Evolutionary conservation across 23 tunicate genomes (phyloP).

Genomic region (Oikopleura vanhoeffeni): DNA sequence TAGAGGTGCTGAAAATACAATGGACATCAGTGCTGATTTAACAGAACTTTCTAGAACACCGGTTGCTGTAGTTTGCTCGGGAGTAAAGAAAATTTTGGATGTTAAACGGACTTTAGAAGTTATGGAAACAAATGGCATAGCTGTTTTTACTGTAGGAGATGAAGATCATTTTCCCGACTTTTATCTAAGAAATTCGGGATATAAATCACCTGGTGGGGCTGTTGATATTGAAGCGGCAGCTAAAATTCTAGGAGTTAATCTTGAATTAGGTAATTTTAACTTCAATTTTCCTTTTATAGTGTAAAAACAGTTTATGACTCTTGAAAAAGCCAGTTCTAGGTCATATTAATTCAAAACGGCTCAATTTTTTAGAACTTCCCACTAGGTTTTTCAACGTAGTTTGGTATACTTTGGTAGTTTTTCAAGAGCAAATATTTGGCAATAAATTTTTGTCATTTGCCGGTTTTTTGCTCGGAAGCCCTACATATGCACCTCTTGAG

Average conservation of each 20-base stretch:
- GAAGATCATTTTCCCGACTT: slow-evolving; percentile 50
- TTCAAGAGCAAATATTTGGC: too few relatives aligned
- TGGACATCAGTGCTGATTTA: slow-evolving; percentile 70
- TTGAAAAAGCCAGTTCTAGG: too few relatives aligned
- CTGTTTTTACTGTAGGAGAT: slow-evolving; percentile 50
- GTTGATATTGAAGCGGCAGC: slow-evolving; percentile 24
- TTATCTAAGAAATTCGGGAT: slow-evolving; percentile 40
- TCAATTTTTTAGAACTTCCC: too few relatives aligned
- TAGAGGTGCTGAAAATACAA: slow-evolving; percentile 35
- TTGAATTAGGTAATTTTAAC: too few relatives aligned
- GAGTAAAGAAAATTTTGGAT: slow-evolving; percentile 74
- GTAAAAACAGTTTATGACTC: too few relatives aligned
- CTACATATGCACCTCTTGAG: too few relatives aligned
- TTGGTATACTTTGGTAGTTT: too few relatives aligned
- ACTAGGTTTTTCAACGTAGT: too few relatives aligned
- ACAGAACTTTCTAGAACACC: slow-evolving; percentile 66
- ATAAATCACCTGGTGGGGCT: slow-evolving; percentile 30
- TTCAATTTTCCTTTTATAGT: too few relatives aligned
- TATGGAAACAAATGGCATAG: slow-evolving; percentile 79
- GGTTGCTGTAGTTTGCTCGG: slow-evolving; percentile 66
- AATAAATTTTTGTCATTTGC: too few relatives aligned
- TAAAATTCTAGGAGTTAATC: slow-evolving; percentile 20
- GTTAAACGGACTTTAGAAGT: slow-evolving; percentile 48
- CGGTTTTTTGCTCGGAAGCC: too few relatives aligned
- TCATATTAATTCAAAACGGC: too few relatives aligned